phyloP scores from a whole-genome alignment of 2,113 vertebrate genomes.

The Origma solitaria region DNA sequence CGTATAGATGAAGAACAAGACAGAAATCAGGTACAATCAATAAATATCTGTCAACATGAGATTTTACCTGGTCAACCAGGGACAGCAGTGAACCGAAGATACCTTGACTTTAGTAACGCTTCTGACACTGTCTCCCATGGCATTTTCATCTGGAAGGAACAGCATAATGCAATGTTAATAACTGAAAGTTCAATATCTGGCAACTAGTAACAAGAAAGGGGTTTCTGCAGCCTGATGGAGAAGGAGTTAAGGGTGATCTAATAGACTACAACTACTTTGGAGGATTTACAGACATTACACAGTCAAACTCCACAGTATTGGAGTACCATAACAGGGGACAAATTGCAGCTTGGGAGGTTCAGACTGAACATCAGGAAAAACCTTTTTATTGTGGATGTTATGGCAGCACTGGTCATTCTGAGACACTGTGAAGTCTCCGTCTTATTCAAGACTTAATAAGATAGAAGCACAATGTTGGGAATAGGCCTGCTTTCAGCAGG shows the following conservation, averaged over 20 bases:
- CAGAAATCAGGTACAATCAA: background rate
- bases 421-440: background rate
- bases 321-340: background rate
- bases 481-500: background rate
- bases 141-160: background rate
- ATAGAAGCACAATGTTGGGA: background rate
- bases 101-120: background rate
- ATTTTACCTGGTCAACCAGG: background rate
- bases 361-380: background rate
- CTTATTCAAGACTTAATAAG: background rate
- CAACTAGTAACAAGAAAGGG: background rate
- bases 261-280: background rate
- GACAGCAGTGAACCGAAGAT: background rate
- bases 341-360: background rate
- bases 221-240: background rate
- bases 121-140: background rate
- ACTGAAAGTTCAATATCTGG: background rate
- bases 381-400: background rate
- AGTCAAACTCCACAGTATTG: background rate
- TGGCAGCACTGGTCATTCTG: background rate
- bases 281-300: background rate
- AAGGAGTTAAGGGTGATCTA: background rate
- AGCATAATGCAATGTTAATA: background rate
- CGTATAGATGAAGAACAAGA: background rate
- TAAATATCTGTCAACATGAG: background rate